Conservation (phyloP, 2,797 vertebrate species). For the Danio aesculapii region DNA sequence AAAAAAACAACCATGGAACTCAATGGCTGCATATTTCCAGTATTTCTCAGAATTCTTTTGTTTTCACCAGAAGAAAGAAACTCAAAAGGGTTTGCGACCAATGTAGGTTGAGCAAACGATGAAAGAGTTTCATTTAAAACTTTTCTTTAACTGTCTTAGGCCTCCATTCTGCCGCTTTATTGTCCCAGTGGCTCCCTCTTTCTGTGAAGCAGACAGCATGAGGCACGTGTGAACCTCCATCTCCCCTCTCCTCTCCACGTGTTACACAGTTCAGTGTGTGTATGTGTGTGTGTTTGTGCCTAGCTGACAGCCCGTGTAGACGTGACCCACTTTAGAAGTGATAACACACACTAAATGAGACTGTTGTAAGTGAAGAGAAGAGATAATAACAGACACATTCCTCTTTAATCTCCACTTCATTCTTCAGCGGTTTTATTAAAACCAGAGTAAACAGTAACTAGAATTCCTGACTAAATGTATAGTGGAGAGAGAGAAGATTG, state of each 20-base stretch:
- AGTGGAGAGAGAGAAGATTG: background rate
- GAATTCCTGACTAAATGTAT: slow-evolving; percentile 10
- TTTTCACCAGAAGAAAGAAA: too few relatives aligned
- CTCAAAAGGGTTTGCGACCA: too few relatives aligned
- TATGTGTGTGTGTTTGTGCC: slow-evolving; percentile 13
- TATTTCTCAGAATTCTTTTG: too few relatives aligned
- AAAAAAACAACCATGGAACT: too few relatives aligned
- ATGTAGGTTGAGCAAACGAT: too few relatives aligned
- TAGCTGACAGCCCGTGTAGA: slow-evolving; percentile 23
- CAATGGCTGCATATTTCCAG: too few relatives aligned
- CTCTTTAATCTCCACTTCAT: slow-evolving; percentile 18
- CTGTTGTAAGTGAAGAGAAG: slow-evolving; percentile 17
- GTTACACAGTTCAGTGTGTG: slow-evolving; percentile 1
- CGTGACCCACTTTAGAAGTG: slow-evolving; percentile 46
- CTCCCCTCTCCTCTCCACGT: slow-evolving; percentile 20
- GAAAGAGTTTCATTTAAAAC: too few relatives aligned
- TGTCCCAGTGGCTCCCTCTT: slow-evolving; percentile 14
- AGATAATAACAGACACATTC: slow-evolving; percentile 31
- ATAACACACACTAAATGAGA: slow-evolving; percentile 29
- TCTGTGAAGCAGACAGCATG: slow-evolving; percentile 17
- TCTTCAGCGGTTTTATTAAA: slow-evolving; percentile 33
- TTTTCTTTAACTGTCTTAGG: background rate
- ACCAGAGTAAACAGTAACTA: slow-evolving; percentile 24
- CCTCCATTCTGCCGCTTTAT: slow-evolving; percentile 11
- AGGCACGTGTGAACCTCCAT: slow-evolving; percentile 37